Conservation (phyloP, 2,888 invertebrate species). For the Acrocera orbiculus region DNA sequence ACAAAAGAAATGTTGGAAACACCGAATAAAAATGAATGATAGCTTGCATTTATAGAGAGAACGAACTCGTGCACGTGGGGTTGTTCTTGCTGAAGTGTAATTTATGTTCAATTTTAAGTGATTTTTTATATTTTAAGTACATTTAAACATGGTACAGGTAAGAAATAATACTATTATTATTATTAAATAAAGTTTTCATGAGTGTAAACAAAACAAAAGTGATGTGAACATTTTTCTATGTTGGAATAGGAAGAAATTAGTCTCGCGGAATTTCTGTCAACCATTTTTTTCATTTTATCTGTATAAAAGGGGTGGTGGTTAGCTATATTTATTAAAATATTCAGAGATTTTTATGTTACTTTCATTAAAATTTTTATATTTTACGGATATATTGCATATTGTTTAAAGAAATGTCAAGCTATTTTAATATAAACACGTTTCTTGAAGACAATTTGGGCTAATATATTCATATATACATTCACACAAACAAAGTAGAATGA, state of each 20-base stretch:
- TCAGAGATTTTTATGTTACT: too few species aligned
- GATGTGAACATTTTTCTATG: constrained; percentile 4
- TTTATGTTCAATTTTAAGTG: constrained; percentile 12
- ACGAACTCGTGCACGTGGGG: constrained; percentile 12
- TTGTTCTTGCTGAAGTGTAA: constrained; percentile 4
- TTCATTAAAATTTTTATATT: too few species aligned
- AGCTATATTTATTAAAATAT: not conserved
- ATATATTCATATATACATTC: too few species aligned
- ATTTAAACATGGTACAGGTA: constrained; percentile 12
- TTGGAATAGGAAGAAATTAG: constrained; percentile 4
- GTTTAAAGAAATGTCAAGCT: too few species aligned
- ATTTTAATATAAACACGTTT: too few species aligned
- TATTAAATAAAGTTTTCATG: constrained; percentile 3
- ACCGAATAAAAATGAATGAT: constrained; percentile 13
- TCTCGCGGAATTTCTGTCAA: constrained; percentile 11
- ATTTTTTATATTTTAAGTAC: constrained; percentile 8
- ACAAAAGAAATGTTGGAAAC: constrained; percentile 11
- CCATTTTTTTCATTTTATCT: constrained; percentile 9
- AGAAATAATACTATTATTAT: not conserved
- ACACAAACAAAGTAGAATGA: too few species aligned
- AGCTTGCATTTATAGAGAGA: constrained; percentile 9
- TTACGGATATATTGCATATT: too few species aligned
- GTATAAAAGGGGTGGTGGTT: not conserved
- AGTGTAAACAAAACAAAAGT: constrained; percentile 8
- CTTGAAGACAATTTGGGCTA: too few species aligned